These are phyloP conservation scores for Thamnaconus septentrionalis DNA, from an alignment of 2,113 vertebrate species.

Conservation along the genomic window DNA sequence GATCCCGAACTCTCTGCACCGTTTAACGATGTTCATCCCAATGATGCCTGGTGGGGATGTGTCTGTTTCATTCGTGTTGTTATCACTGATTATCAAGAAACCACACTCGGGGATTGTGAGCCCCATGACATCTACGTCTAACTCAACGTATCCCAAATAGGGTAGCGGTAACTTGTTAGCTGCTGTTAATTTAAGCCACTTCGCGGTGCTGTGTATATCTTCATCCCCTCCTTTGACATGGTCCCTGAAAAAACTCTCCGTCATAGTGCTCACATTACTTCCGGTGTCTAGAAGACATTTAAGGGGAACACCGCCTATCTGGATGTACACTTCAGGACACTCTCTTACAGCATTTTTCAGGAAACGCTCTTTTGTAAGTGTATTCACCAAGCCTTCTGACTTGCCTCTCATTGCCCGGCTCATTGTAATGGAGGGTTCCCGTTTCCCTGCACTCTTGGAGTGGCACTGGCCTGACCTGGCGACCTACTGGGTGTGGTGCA, in stretches of 20 bases:
- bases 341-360: neutral
- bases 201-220: neutral
- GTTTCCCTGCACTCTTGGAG: neutral
- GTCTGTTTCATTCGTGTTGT: no score
- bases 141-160: slow-evolving; percentile 3
- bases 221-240: neutral
- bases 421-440: slow-evolving; percentile 3
- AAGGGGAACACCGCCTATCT: neutral
- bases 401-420: slow-evolving; percentile 8
- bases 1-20: neutral
- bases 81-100: no score
- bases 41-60: neutral
- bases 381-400: neutral
- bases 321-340: neutral
- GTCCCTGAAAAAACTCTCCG: slow-evolving; percentile 3
- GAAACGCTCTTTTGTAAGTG: slow-evolving; percentile 3
- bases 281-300: neutral
- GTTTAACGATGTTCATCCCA: neutral
- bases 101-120: neutral
- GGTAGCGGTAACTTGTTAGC: neutral
- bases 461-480: no score
- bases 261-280: neutral
- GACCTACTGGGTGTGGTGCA: neutral
- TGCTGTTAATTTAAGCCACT: neutral
- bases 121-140: neutral